phyloP scores from a whole-genome alignment of 2,888 invertebrate species.

The Leucophenga montana region DNA sequence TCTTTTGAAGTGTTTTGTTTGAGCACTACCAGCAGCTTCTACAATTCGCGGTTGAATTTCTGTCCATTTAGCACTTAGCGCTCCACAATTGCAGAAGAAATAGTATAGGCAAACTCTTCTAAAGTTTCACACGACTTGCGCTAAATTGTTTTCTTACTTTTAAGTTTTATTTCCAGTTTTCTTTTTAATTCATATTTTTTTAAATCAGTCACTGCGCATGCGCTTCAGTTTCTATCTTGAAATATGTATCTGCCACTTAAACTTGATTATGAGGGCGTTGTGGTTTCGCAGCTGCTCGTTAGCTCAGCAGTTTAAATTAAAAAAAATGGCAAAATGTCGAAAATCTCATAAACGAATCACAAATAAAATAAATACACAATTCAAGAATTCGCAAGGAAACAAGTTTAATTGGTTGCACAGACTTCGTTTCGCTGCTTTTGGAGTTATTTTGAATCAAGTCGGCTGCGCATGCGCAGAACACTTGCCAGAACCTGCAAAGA shows the following conservation, averaged over 20 bases:
- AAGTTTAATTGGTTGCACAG: too few relatives aligned
- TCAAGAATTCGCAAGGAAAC: too few relatives aligned
- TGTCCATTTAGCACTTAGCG: background rate
- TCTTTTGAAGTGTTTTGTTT: slow-evolving; percentile 15
- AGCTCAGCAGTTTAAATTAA: slow-evolving; percentile 17
- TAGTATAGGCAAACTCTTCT: background rate
- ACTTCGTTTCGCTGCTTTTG: too few relatives aligned
- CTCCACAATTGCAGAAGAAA: too few relatives aligned
- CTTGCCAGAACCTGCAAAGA: too few relatives aligned
- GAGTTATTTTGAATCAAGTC: too few relatives aligned
- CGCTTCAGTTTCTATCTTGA: slow-evolving; percentile 33
- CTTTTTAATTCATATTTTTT: too few relatives aligned
- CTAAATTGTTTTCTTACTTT: slow-evolving; percentile 47
- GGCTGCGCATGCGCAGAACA: too few relatives aligned
- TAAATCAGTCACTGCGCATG: slow-evolving; percentile 10
- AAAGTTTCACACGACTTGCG: slow-evolving; percentile 62
- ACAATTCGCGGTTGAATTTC: background rate
- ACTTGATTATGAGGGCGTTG: slow-evolving; percentile 23
- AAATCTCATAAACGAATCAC: too few relatives aligned
- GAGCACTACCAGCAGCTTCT: background rate
- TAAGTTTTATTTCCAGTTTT: background rate
- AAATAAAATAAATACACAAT: too few relatives aligned
- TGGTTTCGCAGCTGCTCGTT: slow-evolving; percentile 15
- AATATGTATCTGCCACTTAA: slow-evolving; percentile 42
- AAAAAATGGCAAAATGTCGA: background rate